phyloP scores from a whole-genome alignment of 2,113 vertebrate genomes.

The Amphiprion percula region DNA sequence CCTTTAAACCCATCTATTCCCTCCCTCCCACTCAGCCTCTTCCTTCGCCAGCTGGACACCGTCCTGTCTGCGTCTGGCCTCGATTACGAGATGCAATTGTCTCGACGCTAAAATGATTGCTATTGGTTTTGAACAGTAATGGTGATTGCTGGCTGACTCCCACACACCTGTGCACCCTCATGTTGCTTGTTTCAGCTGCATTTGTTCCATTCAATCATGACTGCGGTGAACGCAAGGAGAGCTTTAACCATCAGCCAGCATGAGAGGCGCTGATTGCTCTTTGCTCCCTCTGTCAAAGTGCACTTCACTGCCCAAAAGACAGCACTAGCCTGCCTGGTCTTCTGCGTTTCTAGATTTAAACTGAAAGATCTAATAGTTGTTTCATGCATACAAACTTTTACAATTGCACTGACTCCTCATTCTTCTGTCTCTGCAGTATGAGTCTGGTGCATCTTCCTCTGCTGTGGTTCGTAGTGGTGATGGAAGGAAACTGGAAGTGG shows the following conservation, averaged over 20 bases:
- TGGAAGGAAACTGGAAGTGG: conserved; percentile 59
- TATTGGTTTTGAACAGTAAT: conserved; percentile 72
- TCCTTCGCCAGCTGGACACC: conserved; percentile 72
- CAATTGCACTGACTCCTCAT: conserved; percentile 26
- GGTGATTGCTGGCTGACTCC: conserved; percentile 78
- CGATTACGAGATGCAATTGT: conserved; percentile 73
- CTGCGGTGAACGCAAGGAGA: conserved; percentile 38
- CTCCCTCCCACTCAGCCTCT: conserved; percentile 44
- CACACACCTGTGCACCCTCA: conserved; percentile 77
- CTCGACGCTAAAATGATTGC: conserved; percentile 78
- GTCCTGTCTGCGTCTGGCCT: conserved; percentile 66
- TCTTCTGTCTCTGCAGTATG: conserved; percentile 65
- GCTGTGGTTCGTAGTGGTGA: conserved; percentile 39
- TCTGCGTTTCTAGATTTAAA: background rate
- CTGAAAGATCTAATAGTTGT: conserved; percentile 14
- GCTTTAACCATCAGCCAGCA: conserved; percentile 34
- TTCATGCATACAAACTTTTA: background rate
- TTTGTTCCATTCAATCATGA: conserved; percentile 75
- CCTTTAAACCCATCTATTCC: conserved; percentile 24
- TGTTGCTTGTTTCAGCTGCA: conserved; percentile 61
- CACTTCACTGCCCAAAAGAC: conserved; percentile 35
- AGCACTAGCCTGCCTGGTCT: background rate
- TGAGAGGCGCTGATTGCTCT: conserved; percentile 63
- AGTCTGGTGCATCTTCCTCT: conserved; percentile 42
- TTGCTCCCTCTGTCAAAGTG: conserved; percentile 42